These are phyloP conservation scores for Pseudorectes ferrugineus DNA, from an alignment of 2,113 vertebrate genomes.

Conservation along the genomic window DNA sequence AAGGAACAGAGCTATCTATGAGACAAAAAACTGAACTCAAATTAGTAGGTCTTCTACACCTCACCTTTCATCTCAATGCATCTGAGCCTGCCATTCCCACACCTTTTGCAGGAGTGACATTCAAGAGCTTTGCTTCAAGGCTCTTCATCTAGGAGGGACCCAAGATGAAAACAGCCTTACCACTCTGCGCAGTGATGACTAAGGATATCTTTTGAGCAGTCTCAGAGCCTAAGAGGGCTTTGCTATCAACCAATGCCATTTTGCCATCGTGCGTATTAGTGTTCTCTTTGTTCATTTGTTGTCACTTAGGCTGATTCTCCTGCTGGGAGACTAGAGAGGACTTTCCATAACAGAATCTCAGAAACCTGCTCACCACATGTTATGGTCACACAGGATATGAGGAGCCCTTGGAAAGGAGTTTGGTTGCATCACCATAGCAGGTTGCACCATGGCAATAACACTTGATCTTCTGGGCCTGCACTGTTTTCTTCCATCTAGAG, in stretches of 20 bases:
- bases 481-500: not conserved
- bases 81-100: not conserved
- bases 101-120: not conserved
- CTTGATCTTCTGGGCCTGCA: not conserved
- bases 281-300: not conserved
- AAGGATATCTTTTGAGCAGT: not conserved
- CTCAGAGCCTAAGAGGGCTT: not conserved
- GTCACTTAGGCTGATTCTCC: not conserved
- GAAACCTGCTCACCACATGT: fast-evolving
- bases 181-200: not conserved
- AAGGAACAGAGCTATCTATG: not conserved
- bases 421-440: not conserved
- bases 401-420: not conserved
- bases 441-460: not conserved
- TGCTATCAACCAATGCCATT: not conserved
- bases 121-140: not conserved
- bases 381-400: not conserved
- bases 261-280: not conserved
- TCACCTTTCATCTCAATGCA: not conserved
- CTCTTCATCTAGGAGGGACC: not conserved
- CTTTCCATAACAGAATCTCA: not conserved
- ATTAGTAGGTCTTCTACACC: not conserved
- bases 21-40: not conserved
- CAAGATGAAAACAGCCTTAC: not conserved
- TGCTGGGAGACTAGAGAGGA: not conserved